Conservation (phyloP, 2,888 invertebrate species). For the Ornithoptera alexandrae region DNA sequence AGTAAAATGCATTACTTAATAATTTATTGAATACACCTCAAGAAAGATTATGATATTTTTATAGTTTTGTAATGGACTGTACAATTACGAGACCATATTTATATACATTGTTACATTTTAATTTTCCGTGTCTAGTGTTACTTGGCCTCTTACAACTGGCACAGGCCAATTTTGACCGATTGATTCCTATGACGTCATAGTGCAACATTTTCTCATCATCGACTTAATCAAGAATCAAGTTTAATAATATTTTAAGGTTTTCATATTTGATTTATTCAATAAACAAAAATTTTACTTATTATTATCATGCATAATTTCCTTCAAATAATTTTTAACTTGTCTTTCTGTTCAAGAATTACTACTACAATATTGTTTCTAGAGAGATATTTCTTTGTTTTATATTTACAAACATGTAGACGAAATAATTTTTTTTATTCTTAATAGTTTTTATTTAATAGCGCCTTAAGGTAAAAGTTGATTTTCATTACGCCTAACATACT, state of each 20-base stretch:
- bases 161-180: not conserved
- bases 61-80: too few relatives aligned
- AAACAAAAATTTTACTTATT: not conserved
- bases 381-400: too few relatives aligned
- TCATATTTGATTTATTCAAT: not conserved
- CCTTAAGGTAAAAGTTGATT: conserved; percentile 5
- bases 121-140: not conserved
- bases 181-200: conserved; percentile 2
- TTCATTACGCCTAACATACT: conserved; percentile 16
- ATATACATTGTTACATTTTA: too few relatives aligned
- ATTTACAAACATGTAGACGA: too few relatives aligned
- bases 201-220: conserved; percentile 1
- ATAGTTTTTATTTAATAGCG: too few relatives aligned
- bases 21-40: too few relatives aligned
- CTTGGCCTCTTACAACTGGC: not conserved
- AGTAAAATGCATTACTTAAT: too few relatives aligned
- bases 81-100: too few relatives aligned
- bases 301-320: not conserved
- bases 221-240: not conserved
- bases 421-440: too few relatives aligned
- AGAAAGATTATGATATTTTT: too few relatives aligned
- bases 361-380: too few relatives aligned
- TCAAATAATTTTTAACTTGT: not conserved
- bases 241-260: not conserved
- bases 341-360: not conserved